Conservation (phyloP, 2,888 invertebrate genomes). For the Stenoptilia bipunctidactyla region DNA sequence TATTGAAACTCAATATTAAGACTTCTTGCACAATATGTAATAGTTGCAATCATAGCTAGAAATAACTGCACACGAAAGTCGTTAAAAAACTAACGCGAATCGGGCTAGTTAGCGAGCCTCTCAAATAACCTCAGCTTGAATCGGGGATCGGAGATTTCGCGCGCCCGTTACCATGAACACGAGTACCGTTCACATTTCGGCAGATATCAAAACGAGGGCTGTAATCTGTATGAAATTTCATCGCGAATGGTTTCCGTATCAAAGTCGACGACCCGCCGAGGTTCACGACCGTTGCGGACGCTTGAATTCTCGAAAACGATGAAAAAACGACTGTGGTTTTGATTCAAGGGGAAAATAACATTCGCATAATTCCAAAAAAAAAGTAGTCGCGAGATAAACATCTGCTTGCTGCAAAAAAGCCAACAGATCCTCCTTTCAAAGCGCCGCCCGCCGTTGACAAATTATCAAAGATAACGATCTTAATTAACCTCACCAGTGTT, state of each 20-base stretch:
- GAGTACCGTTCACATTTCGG: conserved; percentile 8
- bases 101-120: neutral
- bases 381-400: conserved; percentile 1
- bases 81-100: neutral
- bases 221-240: conserved; percentile 15
- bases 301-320: conserved; percentile 32
- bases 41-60: too few relatives aligned
- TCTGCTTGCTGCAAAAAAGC: neutral
- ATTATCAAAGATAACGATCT: neutral
- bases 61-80: too few relatives aligned
- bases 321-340: conserved; percentile 25
- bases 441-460: too few relatives aligned
- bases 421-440: neutral
- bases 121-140: neutral
- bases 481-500: neutral
- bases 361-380: conserved; percentile 1
- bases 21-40: too few relatives aligned
- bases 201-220: neutral
- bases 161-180: conserved; percentile 10
- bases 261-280: conserved; percentile 29
- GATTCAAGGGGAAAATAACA: conserved; percentile 7
- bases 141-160: conserved; percentile 1
- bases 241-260: conserved; percentile 2
- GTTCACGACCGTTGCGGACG: conserved; percentile 49
- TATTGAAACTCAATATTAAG: too few relatives aligned